A percentile compares a stretch with the other conserved stretches of the same genome.
Evolutionary conservation across 2,113 vertebrate genomes (phyloP).

Genomic region (Deroptyus accipitrinus): DNA sequence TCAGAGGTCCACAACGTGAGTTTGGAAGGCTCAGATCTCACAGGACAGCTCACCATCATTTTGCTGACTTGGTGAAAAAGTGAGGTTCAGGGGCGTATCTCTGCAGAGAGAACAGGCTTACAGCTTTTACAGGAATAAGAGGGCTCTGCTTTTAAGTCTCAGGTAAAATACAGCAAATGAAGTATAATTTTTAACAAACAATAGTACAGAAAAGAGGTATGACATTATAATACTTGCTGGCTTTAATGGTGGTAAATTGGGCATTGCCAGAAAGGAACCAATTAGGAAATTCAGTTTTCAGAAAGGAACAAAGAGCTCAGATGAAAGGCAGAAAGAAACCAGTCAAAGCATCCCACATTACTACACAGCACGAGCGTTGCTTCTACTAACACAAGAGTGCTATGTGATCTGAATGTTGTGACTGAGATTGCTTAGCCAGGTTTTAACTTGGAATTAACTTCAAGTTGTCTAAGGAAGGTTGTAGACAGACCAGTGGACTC

Average conservation of each 20-base stretch:
- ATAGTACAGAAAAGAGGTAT: background rate
- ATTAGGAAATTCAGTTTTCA: background rate
- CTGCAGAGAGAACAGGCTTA: background rate
- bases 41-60: background rate
- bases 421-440: background rate
- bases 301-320: background rate
- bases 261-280: background rate
- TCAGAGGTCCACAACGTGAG: background rate
- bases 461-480: background rate
- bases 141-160: background rate
- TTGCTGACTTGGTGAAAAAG: background rate
- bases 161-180: background rate
- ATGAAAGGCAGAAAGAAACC: background rate
- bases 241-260: background rate
- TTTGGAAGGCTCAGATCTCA: background rate
- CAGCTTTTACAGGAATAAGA: background rate
- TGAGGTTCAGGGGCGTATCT: background rate
- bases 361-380: background rate
- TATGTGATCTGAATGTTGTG: background rate
- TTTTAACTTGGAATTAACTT: background rate
- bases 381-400: background rate
- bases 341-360: background rate
- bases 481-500: background rate
- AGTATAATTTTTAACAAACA: background rate
- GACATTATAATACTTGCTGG: background rate